Evolutionary conservation across 1,140 invertebrate species (phyloP), one percentile per base, ranked within the genome.

Genomic region (Ostrea denselamellosa): DNA sequence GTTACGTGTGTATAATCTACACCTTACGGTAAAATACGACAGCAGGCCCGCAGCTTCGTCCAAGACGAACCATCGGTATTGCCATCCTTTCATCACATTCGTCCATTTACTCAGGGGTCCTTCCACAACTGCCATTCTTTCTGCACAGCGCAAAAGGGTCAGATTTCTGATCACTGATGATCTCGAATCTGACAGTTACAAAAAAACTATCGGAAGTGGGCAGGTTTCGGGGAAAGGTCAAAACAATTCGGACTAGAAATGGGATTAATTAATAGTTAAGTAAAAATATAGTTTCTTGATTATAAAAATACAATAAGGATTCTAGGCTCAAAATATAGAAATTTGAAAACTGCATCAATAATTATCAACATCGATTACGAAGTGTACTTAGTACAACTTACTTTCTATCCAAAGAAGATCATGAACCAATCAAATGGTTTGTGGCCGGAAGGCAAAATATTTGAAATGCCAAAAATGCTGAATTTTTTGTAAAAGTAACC

Each of bases 71-170:
- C 98, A 99, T 87, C 99, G 96, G 95, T 99, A 99, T 95, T 99
- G 99, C 98, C 99, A 99, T 88, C 99, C 99, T 95, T 99, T 99
- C 96, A 99, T 98, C 91, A 99, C 98, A 96, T 99, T 99, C 87
- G 99, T 99, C 99, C 99, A 99, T 96, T 99, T 99, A 95, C 98
- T 99, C 77, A 99, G 95, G n/a, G 98, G 98, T 90, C 99, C 99
- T 96, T 99, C 98, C 97, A 99, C 93, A 51, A 89, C 92, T 86
- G 93, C 92, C 93, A 94, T 94, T 10, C 62, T 58, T 34, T 34
- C 83, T 9, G 52, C 87, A 87, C 89, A 51, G 77, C 88, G 88
- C 90, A 92, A 44, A n/a, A 91, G 90, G 92, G 87, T 12, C 54
- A 56, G 54, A n/a, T n/a, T n/a, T n/a, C n/a, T 53, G 5, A 53